These are phyloP conservation scores for Oncorhynchus kisutch DNA, from an alignment of 2,113 vertebrate species.

Conservation along the genomic window DNA sequence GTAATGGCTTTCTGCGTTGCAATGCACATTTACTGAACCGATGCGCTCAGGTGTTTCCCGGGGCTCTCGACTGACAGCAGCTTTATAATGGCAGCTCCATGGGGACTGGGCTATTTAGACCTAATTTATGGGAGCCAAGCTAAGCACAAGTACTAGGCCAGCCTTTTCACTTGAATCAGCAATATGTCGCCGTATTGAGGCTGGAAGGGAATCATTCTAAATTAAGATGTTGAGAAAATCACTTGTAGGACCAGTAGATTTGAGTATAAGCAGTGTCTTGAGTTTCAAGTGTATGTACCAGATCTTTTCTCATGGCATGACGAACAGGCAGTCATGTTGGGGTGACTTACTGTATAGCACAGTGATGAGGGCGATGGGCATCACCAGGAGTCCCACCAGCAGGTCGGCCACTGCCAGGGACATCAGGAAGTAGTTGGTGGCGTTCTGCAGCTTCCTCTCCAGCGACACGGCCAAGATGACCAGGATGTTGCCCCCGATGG, in stretches of 20 bases:
- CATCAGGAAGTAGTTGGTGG: constrained; percentile 97
- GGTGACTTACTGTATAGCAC: constrained; percentile 85
- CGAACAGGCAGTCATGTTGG: background rate
- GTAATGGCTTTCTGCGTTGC: background rate
- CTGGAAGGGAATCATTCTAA: background rate
- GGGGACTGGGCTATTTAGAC: background rate
- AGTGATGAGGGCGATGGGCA: constrained; percentile 91
- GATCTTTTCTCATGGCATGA: background rate
- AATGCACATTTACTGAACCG: background rate
- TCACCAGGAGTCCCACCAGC: constrained; percentile 94
- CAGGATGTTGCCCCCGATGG: constrained; percentile 93
- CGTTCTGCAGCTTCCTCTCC: constrained; percentile 94
- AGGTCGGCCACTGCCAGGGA: constrained; percentile 94
- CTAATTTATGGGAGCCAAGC: background rate
- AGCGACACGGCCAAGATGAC: constrained; percentile 94
- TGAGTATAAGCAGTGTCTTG: background rate
- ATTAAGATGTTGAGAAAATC: background rate
- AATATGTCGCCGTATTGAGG: background rate
- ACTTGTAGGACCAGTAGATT: no score
- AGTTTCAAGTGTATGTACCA: background rate
- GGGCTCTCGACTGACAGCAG: background rate
- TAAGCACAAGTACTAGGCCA: background rate
- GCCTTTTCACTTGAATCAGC: background rate
- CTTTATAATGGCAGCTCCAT: background rate
- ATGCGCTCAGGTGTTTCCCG: background rate